Base-by-base conservation (phyloP, 1,140 invertebrate genomes). In the Sitobion miscanthi region DNA sequence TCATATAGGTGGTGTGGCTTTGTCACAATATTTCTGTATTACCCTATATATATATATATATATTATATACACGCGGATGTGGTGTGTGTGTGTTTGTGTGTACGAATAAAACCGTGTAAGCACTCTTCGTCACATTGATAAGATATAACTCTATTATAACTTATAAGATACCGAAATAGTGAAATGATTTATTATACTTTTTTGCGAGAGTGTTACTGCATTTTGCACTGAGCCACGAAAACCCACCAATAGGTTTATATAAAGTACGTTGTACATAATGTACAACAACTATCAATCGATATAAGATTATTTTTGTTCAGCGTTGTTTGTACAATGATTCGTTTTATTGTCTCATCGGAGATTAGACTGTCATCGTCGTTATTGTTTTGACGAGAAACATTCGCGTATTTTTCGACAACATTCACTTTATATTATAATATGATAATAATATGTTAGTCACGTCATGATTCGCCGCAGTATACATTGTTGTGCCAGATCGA, bases 121-220 rank as follows among this genome's bases (percentile, higher is more conserved):
- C 30, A 69, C 30, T 69, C 62, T 69, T 69, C 62, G 30, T 69
- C 62, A n/a, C 62, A 17, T 69, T 17, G 62, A 69, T 69, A 69
- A 3, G 30, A n/a, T 77, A 77, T 52, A 52, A 17, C 49, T 52
- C 17, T 52, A 52, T 52, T 52, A 52, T 52, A 17, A 52, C 11
- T 0, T 52, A 52, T n/a, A 77, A 77, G 62, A 77, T 77, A n/a
- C 62, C n/a, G 30, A 77, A 77, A 77, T 77, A 77, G 30, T 77
- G 30, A 77, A 77, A 77, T 77, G 62, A 77, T 77, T 77, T 77
- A 77, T 77, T 77, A 77, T 77, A 77, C n/a, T 77, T 77, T n/a
- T 69, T 35, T 77, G 14, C 5, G 14, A n/a, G n/a, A 77, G 30
- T 77, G n/a, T 35, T 77, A n/a, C n/a, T 77, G 14, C 5, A 77